Evolutionary conservation across 2,888 invertebrate genomes (phyloP).

Genomic region (Bedellia somnulentella): DNA sequence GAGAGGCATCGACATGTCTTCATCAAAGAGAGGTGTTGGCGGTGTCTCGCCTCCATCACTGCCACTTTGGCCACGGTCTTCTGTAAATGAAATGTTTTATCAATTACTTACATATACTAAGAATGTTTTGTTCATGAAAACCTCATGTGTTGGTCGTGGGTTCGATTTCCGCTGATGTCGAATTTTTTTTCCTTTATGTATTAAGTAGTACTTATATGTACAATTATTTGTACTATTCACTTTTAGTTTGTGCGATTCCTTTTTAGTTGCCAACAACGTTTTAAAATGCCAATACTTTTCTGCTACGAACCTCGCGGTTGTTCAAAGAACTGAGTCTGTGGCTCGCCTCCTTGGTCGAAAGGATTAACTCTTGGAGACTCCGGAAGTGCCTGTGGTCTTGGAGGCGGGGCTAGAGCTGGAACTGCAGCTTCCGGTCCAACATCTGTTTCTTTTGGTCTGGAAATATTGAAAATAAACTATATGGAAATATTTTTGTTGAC

Average conservation of each 20-base stretch:
- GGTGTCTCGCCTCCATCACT: constrained; percentile 74
- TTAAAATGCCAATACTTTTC: neutral
- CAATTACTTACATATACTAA: too few relatives aligned
- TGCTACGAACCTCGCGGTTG: neutral
- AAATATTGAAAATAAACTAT: too few relatives aligned
- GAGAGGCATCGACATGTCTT: constrained; percentile 88
- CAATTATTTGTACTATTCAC: too few relatives aligned
- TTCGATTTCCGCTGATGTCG: too few relatives aligned
- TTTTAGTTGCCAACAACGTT: too few relatives aligned
- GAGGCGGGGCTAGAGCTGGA: constrained; percentile 77
- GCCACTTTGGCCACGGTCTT: constrained; percentile 16
- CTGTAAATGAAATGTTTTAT: too few relatives aligned
- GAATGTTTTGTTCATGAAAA: too few relatives aligned
- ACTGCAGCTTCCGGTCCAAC: constrained; percentile 33
- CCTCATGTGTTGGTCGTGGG: too few relatives aligned
- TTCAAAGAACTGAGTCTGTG: constrained; percentile 4
- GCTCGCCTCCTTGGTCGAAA: constrained; percentile 52
- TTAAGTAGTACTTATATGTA: too few relatives aligned
- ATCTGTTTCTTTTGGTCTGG: constrained; percentile 57
- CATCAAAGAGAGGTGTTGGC: constrained; percentile 92
- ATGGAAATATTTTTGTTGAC: neutral
- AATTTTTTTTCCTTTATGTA: too few relatives aligned
- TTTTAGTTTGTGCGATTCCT: too few relatives aligned
- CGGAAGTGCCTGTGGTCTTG: constrained; percentile 50
- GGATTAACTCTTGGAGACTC: constrained; percentile 75